A percentile compares a stretch with the other conserved stretches of the same genome.
Conservation (phyloP, 2,888 invertebrate genomes). For the Eilema sororculum region DNA sequence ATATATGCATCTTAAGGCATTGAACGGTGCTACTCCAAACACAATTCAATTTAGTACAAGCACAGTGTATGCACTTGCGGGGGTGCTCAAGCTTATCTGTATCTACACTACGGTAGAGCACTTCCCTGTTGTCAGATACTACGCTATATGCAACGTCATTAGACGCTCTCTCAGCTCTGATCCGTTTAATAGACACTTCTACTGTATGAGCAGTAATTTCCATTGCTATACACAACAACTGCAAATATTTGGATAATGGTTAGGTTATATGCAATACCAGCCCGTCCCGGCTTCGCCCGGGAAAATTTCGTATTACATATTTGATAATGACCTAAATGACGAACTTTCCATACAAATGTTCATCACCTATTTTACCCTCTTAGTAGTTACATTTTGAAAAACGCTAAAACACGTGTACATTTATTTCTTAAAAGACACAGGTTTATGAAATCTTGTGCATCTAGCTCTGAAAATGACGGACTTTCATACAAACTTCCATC, state of each 20-base stretch:
- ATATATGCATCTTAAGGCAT: not conserved
- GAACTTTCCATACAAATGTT: too few species aligned
- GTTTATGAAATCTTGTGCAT: too few species aligned
- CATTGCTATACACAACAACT: not conserved
- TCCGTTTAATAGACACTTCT: not conserved
- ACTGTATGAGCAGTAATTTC: not conserved
- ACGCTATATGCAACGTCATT: conserved; percentile 1
- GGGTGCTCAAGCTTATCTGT: conserved; percentile 2
- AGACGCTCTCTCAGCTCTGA: not conserved
- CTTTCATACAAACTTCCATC: too few species aligned
- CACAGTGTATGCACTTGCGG: not conserved
- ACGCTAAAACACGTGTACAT: too few species aligned
- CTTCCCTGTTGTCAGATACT: not conserved
- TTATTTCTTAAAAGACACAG: too few species aligned
- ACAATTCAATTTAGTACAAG: conserved; percentile 3
- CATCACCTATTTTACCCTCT: too few species aligned
- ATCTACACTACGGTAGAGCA: not conserved
- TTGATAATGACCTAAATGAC: too few species aligned
- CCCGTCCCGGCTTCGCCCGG: too few species aligned
- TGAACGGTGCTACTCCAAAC: not conserved
- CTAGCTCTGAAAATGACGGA: too few species aligned
- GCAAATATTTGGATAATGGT: not conserved
- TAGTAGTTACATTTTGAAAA: too few species aligned
- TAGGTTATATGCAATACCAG: too few species aligned
- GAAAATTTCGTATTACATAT: too few species aligned